Conservation (phyloP, 2,797 vertebrate genomes). For the Poeciliopsis infans region DNA sequence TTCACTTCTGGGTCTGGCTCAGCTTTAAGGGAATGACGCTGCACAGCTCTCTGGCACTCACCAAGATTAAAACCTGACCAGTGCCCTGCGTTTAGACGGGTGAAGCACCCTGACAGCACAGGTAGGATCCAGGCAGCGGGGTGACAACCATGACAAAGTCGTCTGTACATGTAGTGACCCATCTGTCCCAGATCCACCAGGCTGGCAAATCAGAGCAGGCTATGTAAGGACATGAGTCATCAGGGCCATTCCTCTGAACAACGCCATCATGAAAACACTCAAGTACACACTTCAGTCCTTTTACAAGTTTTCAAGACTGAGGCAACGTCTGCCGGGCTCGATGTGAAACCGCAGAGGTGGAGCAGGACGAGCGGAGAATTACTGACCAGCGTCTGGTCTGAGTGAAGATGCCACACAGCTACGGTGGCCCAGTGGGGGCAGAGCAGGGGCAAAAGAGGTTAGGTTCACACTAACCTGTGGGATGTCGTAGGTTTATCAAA, state of each 20-base stretch:
- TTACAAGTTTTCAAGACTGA: neutral
- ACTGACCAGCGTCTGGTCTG: neutral
- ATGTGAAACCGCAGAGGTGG: neutral
- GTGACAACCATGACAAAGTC: slow-evolving; percentile 15
- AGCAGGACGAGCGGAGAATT: neutral
- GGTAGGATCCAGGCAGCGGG: slow-evolving; percentile 11
- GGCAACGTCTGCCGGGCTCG: neutral
- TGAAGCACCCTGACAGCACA: neutral
- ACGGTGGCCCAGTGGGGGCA: neutral
- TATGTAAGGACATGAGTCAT: slow-evolving; percentile 4
- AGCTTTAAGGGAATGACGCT: neutral
- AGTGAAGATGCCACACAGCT: neutral
- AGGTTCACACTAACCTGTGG: neutral
- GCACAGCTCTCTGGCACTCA: neutral
- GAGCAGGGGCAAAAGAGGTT: too few species aligned
- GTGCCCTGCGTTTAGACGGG: neutral
- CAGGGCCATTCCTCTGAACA: slow-evolving; percentile 17
- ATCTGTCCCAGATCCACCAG: slow-evolving; percentile 49
- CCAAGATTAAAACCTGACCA: neutral
- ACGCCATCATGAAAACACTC: slow-evolving; percentile 7
- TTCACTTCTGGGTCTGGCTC: neutral
- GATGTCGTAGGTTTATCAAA: neutral
- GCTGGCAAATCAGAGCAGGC: slow-evolving; percentile 21
- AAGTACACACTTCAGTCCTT: too few species aligned
- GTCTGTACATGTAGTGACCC: slow-evolving; percentile 31